These are phyloP conservation scores for Thamnaconus septentrionalis DNA, from an alignment of 2,113 vertebrate species.

Conservation along the genomic window DNA sequence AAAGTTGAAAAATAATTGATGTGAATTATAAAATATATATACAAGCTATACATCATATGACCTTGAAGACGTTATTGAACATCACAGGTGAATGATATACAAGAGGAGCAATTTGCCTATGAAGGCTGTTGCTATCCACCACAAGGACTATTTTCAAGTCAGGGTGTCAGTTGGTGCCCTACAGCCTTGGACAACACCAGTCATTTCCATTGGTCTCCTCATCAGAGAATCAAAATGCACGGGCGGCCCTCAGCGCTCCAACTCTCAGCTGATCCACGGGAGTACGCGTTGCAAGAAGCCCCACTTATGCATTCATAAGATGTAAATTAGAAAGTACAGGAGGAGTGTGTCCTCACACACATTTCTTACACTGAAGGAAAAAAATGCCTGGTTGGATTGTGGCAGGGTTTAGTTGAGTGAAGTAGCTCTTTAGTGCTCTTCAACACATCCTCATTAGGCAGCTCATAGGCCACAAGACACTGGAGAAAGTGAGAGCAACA, in stretches of 20 bases:
- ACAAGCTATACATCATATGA: not conserved
- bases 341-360: conserved; percentile 5
- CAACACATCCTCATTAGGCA: no score
- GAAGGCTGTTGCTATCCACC: conserved; percentile 40
- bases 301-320: no score
- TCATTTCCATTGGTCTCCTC: conserved; percentile 66
- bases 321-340: conserved; percentile 27
- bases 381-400: no score
- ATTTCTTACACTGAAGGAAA: conserved; percentile 5
- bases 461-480: no score
- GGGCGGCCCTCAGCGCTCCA: conserved; percentile 35
- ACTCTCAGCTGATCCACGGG: no score
- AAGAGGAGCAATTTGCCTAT: conserved; percentile 34
- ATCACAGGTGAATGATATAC: conserved; percentile 17
- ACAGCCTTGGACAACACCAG: conserved; percentile 49
- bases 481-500: no score
- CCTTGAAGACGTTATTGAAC: not conserved
- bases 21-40: not conserved
- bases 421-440: no score
- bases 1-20: conserved; percentile 1
- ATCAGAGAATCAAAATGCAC: conserved; percentile 58
- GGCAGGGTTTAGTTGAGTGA: no score
- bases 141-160: conserved; percentile 37
- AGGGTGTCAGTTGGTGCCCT: conserved; percentile 56
- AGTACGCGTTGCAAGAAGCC: no score